phyloP scores from a whole-genome alignment of 2,888 invertebrate genomes.

The Lasioglossum morio region DNA sequence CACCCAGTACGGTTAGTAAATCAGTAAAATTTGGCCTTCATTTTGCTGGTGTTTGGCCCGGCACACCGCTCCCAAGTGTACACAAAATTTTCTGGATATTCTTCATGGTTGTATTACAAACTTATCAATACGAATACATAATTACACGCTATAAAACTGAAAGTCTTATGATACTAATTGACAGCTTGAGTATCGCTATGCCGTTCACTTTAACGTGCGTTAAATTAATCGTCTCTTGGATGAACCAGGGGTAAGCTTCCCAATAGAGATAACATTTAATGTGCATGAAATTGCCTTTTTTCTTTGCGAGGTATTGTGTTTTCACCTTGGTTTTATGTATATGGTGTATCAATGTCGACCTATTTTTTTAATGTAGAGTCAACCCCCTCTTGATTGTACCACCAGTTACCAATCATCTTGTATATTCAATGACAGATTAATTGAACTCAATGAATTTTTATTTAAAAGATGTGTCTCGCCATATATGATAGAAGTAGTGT shows the following conservation, averaged over 20 bases:
- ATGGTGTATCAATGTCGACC: no score
- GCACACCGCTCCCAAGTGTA: constrained; percentile 22
- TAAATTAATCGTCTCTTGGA: constrained; percentile 45
- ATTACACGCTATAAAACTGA: constrained; percentile 23
- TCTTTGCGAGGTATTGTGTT: neutral
- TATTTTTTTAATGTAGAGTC: no score
- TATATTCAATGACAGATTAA: no score
- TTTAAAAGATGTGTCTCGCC: no score
- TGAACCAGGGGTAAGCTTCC: constrained; percentile 45
- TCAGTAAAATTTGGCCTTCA: constrained; percentile 49
- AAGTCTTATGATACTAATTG: constrained; percentile 27
- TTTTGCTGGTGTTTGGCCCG: constrained; percentile 54
- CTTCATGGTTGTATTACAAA: constrained; percentile 25
- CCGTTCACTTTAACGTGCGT: constrained; percentile 38
- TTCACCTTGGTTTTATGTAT: neutral
- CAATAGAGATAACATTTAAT: neutral
- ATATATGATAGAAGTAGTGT: no score
- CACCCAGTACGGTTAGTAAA: constrained; percentile 25
- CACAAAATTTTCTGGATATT: constrained; percentile 32
- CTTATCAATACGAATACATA: constrained; percentile 53
- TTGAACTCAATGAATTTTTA: no score
- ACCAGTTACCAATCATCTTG: no score
- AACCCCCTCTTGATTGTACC: no score
- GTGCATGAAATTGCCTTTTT: no score
- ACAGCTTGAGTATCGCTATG: constrained; percentile 43